Conservation (phyloP, 2,888 invertebrate genomes). For the Mechanitis messenoides region DNA sequence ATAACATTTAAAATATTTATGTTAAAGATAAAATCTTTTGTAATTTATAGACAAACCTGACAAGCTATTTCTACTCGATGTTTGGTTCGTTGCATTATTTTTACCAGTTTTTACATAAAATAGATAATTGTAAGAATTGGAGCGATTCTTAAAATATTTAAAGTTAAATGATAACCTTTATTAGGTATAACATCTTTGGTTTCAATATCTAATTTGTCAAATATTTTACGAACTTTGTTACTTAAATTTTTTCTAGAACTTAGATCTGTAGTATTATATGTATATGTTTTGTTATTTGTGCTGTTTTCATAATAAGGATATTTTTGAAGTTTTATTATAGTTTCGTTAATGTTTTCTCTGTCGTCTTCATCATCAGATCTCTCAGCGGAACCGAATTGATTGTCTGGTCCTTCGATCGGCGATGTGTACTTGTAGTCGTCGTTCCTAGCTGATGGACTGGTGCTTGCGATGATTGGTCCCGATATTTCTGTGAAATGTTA, state of each 20-base stretch:
- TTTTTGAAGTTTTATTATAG: conserved; percentile 31
- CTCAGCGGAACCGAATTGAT: conserved; percentile 84
- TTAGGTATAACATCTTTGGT: conserved; percentile 35
- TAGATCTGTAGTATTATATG: conserved; percentile 38
- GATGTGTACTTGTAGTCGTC: conserved; percentile 74
- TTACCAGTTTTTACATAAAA: conserved; percentile 6
- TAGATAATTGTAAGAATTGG: conserved; percentile 8
- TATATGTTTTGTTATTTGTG: conserved; percentile 45
- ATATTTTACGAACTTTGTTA: conserved; percentile 64
- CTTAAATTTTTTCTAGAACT: conserved; percentile 55
- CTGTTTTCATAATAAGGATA: conserved; percentile 33
- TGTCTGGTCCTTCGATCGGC: conserved; percentile 75
- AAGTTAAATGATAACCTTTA: conserved; percentile 18
- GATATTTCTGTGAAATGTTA: conserved; percentile 80
- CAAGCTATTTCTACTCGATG: background rate
- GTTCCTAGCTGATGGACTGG: conserved; percentile 71
- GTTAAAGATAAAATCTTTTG: conserved; percentile 2
- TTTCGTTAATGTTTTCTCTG: conserved; percentile 43
- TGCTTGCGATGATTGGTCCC: conserved; percentile 78
- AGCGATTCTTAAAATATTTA: conserved; percentile 6
- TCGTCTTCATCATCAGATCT: conserved; percentile 81
- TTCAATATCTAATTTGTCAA: conserved; percentile 51
- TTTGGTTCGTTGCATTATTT: background rate
- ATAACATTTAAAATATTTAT: conserved; percentile 5
- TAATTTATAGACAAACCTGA: background rate